Percentiles rank a stretch among this genome's conserved stretches.
Evolutionary conservation across 64 coral and sea anemone genomes (phyloP).

Genomic region (Pocillopora verrucosa): DNA sequence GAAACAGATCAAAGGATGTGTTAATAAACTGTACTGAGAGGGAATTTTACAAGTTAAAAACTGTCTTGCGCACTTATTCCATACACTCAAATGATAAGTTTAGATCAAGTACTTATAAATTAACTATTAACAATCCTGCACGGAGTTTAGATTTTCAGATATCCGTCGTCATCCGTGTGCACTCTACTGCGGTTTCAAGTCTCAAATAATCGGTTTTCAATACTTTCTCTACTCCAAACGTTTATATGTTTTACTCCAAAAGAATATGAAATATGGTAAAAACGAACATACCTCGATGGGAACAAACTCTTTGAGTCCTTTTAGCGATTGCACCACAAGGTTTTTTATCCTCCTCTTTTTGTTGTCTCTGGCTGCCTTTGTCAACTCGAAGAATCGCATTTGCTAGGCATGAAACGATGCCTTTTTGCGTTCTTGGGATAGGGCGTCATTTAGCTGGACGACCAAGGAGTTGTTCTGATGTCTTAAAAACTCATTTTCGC

Average conservation of each 20-base stretch:
- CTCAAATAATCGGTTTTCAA: no score
- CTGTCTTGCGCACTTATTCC: no score
- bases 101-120: no score
- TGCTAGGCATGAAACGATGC: background rate
- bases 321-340: background rate
- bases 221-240: background rate
- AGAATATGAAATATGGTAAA: background rate
- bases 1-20: background rate
- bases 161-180: no score
- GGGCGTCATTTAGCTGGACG: background rate
- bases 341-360: background rate
- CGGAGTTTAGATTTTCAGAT: no score
- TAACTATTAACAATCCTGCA: no score
- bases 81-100: no score
- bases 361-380: background rate
- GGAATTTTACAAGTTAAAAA: no score
- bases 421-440: background rate
- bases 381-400: background rate
- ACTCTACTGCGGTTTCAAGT: no score
- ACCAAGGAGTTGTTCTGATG: conserved; percentile 1
- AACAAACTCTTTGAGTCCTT: background rate
- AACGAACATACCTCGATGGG: background rate
- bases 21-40: no score
- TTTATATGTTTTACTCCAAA: background rate
- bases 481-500: conserved; percentile 9